Evolutionary conservation across 2,113 vertebrate species (phyloP).

Genomic region (Hippoglossus stenolepis): DNA sequence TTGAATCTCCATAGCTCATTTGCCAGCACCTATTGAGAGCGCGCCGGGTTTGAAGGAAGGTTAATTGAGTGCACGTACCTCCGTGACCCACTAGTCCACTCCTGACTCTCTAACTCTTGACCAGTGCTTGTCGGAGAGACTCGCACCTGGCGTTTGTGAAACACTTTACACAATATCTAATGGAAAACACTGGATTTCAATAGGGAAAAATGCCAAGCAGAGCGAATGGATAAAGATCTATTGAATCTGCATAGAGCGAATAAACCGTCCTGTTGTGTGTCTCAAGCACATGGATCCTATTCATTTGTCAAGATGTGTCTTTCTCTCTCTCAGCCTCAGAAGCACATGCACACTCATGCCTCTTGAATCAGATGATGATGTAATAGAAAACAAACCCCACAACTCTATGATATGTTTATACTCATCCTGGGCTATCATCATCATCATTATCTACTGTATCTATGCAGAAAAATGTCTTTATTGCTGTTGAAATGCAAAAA

Average conservation of each 20-base stretch:
- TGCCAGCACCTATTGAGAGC: constrained; percentile 30
- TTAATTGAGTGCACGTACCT: constrained; percentile 62
- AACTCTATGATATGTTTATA: too few relatives aligned
- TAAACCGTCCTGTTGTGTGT: neutral
- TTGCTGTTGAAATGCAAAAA: too few relatives aligned
- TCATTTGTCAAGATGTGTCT: neutral
- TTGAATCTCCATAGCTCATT: constrained; percentile 55
- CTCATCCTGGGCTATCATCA: too few relatives aligned
- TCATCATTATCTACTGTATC: too few relatives aligned
- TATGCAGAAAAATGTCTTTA: too few relatives aligned
- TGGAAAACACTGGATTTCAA: neutral
- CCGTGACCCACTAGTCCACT: constrained; percentile 30
- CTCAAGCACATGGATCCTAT: constrained; percentile 13
- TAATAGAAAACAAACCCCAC: neutral
- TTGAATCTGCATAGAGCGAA: constrained; percentile 9
- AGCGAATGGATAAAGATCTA: constrained; percentile 1
- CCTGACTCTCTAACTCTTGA: constrained; percentile 19
- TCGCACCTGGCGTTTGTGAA: constrained; percentile 8
- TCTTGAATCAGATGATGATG: too few relatives aligned
- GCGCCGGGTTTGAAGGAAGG: constrained; percentile 48
- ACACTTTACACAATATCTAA: constrained; percentile 1
- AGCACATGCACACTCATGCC: too few relatives aligned
- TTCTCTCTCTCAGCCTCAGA: too few relatives aligned
- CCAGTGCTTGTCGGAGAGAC: constrained; percentile 7
- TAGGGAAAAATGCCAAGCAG: neutral